Base-by-base conservation (phyloP, 2,113 vertebrate genomes). In the Heptranchias perlo region DNA sequence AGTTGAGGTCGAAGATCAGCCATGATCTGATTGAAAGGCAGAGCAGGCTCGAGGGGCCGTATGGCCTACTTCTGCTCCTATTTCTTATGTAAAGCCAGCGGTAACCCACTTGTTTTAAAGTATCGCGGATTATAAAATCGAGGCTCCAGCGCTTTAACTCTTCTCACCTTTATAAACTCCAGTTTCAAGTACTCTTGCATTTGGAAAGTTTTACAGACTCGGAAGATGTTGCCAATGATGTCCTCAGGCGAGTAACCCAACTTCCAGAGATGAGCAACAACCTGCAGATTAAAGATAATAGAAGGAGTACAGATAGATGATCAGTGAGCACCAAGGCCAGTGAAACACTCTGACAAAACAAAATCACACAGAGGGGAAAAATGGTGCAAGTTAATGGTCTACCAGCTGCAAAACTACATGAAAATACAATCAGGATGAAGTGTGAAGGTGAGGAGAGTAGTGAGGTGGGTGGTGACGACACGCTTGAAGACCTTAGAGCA, bases 131-230 rank as follows among this genome's bases (percentile, higher is more conserved):
- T 31, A 44, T 11, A 73, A 0, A 89, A 96, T 13, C 82, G 1
- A 18, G 0, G 4, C 76, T 35, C 95, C 44, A 49, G 97, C 97
- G 21, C 89, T 93, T 61, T 28, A 93, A 93, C 58, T n/a, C 58
- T 62, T 93, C 58, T 96, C 96, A 99, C 99, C 99, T 99, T 99
- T 96, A 99, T 99, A 96, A 98, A 99, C 97, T 99, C 99, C 97
- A 99, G 97, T 89, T 99, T 99, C 96, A 99, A 97, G 96, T 99
- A 99, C 95, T 99, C 99, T 0, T 99, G 97, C 99, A 99, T 99
- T 54, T 98, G 98, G 96, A 98, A 99, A 58, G 99, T 99, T 97
- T 99, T 99, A 78, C 99, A 99, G 62, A 99, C 99, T 95, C 99
- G 98, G 96, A 99, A 99, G 96, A 99, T 98, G 96, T 99, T 99